phyloP scores from a whole-genome alignment of 1,140 invertebrate genomes.

The Drosophila pruinosa region DNA sequence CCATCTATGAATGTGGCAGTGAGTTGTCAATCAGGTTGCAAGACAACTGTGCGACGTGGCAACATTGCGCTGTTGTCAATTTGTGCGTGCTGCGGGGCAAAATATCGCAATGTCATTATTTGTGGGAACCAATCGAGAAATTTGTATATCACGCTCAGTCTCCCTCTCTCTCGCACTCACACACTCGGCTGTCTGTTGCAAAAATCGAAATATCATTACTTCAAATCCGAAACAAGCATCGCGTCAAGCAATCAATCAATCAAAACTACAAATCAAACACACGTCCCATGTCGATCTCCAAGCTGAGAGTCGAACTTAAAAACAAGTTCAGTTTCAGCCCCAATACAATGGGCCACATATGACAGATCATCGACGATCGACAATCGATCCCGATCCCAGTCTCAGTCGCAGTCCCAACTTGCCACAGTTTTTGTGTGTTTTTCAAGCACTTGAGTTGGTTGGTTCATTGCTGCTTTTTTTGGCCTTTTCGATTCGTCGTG shows the following conservation, averaged over 20 bases:
- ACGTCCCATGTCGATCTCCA: constrained; percentile 27
- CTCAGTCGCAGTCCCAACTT: too few relatives aligned
- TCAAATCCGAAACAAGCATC: constrained; percentile 41
- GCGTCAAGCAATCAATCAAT: constrained; percentile 78
- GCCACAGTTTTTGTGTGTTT: constrained; percentile 8
- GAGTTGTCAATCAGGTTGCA: constrained; percentile 68
- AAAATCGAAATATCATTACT: constrained; percentile 76
- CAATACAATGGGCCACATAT: constrained; percentile 64
- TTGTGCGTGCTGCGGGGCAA: constrained; percentile 21
- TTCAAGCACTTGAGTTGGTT: constrained; percentile 36
- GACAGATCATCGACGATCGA: constrained; percentile 60
- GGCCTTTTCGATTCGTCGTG: constrained; percentile 14
- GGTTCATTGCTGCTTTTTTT: constrained; percentile 5
- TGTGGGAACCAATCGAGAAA: constrained; percentile 73
- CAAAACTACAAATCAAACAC: constrained; percentile 73
- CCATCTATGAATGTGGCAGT: too few relatives aligned
- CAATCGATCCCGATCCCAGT: constrained; percentile 31
- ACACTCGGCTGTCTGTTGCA: constrained; percentile 5
- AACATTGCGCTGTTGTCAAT: constrained; percentile 30
- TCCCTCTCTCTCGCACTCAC: neutral
- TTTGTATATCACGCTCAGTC: constrained; percentile 42
- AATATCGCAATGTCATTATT: constrained; percentile 75
- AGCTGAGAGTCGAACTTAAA: constrained; percentile 16
- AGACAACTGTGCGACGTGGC: constrained; percentile 15
- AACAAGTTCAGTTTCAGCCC: constrained; percentile 49